These are phyloP conservation scores for Tanaodytes sp. DNA, from an alignment of 2,888 invertebrate species.

Conservation along the genomic window DNA sequence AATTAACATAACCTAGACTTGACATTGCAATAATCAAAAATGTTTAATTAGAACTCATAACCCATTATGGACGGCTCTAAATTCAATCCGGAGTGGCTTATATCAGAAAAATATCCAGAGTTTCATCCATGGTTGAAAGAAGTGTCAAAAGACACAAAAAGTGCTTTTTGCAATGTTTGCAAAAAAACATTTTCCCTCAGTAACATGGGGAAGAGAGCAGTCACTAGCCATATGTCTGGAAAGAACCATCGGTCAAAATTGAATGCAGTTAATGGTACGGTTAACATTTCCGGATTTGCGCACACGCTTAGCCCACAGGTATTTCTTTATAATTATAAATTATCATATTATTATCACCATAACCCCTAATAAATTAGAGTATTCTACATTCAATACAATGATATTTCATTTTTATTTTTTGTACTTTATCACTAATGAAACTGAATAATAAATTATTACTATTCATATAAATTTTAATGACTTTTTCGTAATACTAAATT, in stretches of 20 bases:
- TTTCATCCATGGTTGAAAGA: constrained; percentile 18
- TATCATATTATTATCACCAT: neutral
- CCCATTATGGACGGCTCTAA: neutral
- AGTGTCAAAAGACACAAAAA: constrained; percentile 3
- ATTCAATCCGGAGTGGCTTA: constrained; percentile 12
- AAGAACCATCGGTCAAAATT: neutral
- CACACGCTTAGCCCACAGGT: constrained; percentile 5
- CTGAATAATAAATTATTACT: neutral
- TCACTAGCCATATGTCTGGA: constrained; percentile 15
- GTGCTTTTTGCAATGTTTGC: constrained; percentile 19
- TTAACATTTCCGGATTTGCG: constrained; percentile 6
- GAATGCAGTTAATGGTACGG: neutral
- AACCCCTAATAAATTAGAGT: neutral
- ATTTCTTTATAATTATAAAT: neutral
- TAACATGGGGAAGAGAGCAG: constrained; percentile 15
- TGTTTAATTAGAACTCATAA: neutral
- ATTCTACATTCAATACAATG: neutral
- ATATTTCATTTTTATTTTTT: neutral
- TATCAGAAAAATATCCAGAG: constrained; percentile 2
- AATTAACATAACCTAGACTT: too few relatives aligned
- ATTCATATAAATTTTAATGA: too few relatives aligned
- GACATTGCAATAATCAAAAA: neutral
- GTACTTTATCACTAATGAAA: neutral
- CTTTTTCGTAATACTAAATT: too few relatives aligned
- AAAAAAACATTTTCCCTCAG: constrained; percentile 4